Percentiles rank a stretch among this genome's conserved stretches.
Conservation (phyloP, 2,797 vertebrate species). For the Potorous gilbertii region DNA sequence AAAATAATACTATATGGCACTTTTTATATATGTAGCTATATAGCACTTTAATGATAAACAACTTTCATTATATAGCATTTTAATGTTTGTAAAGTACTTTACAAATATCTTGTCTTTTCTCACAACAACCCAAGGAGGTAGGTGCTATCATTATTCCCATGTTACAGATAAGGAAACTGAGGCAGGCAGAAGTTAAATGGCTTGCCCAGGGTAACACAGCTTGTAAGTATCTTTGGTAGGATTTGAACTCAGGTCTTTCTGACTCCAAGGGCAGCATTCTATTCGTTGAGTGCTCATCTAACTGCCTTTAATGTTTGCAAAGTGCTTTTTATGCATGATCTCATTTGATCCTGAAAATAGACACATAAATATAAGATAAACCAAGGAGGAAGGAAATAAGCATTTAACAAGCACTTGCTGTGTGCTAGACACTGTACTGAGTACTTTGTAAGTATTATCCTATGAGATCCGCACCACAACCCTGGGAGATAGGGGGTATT, state of each 20-base stretch:
- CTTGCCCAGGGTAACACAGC: neutral
- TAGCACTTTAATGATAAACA: neutral
- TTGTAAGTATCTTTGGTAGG: no score
- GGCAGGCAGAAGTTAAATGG: neutral
- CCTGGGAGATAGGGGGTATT: neutral
- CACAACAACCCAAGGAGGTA: neutral
- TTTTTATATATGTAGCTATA: neutral
- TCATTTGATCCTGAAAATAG: no score
- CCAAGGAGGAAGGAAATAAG: slow-evolving; percentile 1
- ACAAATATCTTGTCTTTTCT: neutral
- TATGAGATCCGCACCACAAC: neutral
- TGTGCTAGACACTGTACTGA: neutral
- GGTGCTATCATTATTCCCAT: neutral
- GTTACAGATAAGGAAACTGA: neutral
- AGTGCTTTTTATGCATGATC: no score
- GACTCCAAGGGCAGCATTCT: no score
- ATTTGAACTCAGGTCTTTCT: no score
- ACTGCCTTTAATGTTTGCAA: no score
- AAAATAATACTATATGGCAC: neutral
- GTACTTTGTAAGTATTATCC: neutral
- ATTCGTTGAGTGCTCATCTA: no score
- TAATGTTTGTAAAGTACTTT: neutral
- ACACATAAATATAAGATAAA: no score
- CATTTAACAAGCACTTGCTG: neutral
- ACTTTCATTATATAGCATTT: neutral